phyloP scores from a whole-genome alignment of 2,888 invertebrate genomes.

The Formica aserva region DNA sequence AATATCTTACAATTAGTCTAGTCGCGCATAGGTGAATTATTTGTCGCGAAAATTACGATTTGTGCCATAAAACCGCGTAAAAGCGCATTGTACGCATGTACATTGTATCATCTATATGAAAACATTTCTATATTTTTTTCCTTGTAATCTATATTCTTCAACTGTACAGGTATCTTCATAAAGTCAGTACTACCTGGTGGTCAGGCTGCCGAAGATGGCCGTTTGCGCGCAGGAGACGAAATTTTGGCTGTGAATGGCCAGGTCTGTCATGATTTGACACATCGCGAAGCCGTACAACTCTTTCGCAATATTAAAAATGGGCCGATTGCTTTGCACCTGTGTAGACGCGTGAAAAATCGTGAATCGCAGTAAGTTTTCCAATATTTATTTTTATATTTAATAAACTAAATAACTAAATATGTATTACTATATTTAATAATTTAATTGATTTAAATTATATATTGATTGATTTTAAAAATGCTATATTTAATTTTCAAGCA shows the following conservation, averaged over 20 bases:
- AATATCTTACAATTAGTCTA: background rate
- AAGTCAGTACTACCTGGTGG: slow-evolving; percentile 94
- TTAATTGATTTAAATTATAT: background rate
- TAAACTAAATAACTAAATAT: background rate
- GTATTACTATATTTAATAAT: slow-evolving; percentile 4
- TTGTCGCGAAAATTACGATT: background rate
- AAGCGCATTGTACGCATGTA: no score
- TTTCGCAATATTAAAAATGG: slow-evolving; percentile 94
- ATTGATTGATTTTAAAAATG: background rate
- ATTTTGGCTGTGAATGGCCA: slow-evolving; percentile 93
- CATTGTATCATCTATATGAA: background rate
- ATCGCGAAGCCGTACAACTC: slow-evolving; percentile 92
- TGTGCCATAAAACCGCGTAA: no score
- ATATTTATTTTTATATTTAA: slow-evolving; percentile 1
- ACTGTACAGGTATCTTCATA: slow-evolving; percentile 90
- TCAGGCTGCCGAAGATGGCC: slow-evolving; percentile 93
- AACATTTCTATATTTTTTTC: background rate
- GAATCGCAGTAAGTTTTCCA: slow-evolving; percentile 84
- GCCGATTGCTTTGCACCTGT: slow-evolving; percentile 91
- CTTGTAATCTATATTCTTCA: background rate
- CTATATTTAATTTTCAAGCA: background rate
- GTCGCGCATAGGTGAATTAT: background rate
- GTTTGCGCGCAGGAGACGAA: slow-evolving; percentile 94
- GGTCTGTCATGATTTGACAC: slow-evolving; percentile 92
- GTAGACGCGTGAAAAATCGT: slow-evolving; percentile 87